Evolutionary conservation across 2,888 invertebrate species (phyloP), one percentile per base, ranked within the genome.

Genomic region (Ormia ochracea): DNA sequence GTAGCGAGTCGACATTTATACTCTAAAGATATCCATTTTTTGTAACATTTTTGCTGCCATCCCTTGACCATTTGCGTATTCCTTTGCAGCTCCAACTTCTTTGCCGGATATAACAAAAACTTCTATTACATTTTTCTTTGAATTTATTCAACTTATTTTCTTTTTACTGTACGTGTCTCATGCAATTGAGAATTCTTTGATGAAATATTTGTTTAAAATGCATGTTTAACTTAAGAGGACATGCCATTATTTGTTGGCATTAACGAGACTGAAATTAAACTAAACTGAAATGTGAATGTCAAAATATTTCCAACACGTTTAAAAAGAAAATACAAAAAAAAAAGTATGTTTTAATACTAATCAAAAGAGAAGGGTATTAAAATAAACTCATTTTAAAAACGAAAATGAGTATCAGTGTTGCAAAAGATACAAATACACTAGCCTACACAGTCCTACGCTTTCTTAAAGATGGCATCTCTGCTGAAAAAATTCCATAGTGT

Each of bases 111-210:
- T n/a, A 41, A 19, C 58, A 54, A 12, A 56, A 72, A 70, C 3
- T 28, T 54, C 14, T 14, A 41, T 26, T 43, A 33, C 21, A n/a
- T 50, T 43, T 17, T 23, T 41, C 0, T 45, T 45, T 33, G 19
- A 19, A 2, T 31, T 68, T 59, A 4, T 36, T 31, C n/a, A n/a
- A n/a, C n/a, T n/a, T n/a, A n/a, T 31, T 45, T 72, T 10, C 9
- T 58, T 63, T 48, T 54, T 6, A 26, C 38, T 36, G 31, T 76
- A 80, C 79, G 79, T 80, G 79, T 70, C 70, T 52, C 79, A 80
- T 70, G 76, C 76, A 80, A 72, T 61, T 76, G 68, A 36, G 31
- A 58, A 70, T 65, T 48, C 12, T 78, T 66, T 31, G 50, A 63
- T 76, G 38, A 65, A 70, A 77, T 56, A 63, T 69, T 77, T 70